These are phyloP conservation scores for Aphelocoma californica DNA, from an alignment of 2,797 vertebrate genomes.

Conservation along the genomic window DNA sequence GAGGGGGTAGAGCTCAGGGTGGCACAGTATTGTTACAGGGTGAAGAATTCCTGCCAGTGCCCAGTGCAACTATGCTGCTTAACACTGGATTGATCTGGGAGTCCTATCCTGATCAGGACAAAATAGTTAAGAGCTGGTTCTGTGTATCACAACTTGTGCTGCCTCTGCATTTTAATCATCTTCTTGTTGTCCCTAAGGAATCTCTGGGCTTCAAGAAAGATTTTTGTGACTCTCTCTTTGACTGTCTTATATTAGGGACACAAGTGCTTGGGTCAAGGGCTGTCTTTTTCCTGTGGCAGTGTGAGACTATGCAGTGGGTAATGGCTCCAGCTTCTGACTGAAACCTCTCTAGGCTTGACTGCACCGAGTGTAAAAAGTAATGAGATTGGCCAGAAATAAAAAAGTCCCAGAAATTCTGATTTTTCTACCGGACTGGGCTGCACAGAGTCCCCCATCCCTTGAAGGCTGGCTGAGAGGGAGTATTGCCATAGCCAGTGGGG, in stretches of 20 bases:
- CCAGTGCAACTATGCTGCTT: background rate
- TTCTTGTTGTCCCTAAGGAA: background rate
- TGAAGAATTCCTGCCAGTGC: background rate
- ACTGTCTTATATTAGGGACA: background rate
- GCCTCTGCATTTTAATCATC: background rate
- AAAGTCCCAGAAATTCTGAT: background rate
- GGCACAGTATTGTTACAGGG: background rate
- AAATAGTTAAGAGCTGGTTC: background rate
- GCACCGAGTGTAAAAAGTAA: background rate
- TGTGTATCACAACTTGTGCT: background rate
- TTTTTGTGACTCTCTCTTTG: background rate
- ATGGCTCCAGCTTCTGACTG: background rate
- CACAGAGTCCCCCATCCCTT: background rate
- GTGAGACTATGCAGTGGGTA: background rate
- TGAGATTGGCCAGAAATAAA: background rate
- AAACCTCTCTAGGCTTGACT: background rate
- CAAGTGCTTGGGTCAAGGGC: background rate
- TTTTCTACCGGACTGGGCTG: background rate
- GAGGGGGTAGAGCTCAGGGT: background rate
- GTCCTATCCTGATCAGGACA: background rate
- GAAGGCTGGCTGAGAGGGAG: background rate
- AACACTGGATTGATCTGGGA: background rate
- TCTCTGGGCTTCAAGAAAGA: background rate
- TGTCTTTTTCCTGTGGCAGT: background rate
- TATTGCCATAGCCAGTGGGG: background rate